phyloP scores from a whole-genome alignment of 2,888 invertebrate species.

The Diloba caeruleocephala region DNA sequence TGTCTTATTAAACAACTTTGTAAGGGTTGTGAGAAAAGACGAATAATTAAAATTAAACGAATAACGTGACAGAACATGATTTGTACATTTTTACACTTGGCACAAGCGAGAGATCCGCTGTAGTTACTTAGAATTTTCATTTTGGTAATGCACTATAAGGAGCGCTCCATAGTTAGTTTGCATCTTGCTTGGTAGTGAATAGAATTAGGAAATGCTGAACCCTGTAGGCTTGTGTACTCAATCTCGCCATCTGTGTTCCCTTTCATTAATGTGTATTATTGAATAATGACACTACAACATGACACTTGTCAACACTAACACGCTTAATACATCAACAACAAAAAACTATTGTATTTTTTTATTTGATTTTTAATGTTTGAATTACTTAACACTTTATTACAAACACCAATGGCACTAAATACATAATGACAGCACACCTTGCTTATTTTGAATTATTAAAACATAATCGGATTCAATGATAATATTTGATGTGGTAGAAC shows the following conservation, averaged over 20 bases:
- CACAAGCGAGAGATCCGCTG: conserved; percentile 78
- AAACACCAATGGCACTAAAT: conserved; percentile 81
- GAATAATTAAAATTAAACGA: conserved; percentile 37
- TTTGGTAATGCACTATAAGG: conserved; percentile 72
- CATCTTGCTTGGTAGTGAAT: conserved; percentile 81
- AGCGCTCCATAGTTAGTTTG: conserved; percentile 83
- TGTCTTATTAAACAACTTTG: conserved; percentile 67
- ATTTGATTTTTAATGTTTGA: conserved; percentile 70
- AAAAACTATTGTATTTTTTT: conserved; percentile 70
- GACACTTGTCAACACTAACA: conserved; percentile 83
- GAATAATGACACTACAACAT: conserved; percentile 81
- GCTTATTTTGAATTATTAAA: conserved; percentile 86
- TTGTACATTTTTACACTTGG: conserved; percentile 49
- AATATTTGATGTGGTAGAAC: conserved; percentile 85
- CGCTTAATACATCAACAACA: conserved; percentile 75
- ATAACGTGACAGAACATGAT: conserved; percentile 42
- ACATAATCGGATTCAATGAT: conserved; percentile 70
- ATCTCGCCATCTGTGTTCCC: conserved; percentile 83
- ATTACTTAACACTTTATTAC: conserved; percentile 74
- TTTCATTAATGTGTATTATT: conserved; percentile 78
- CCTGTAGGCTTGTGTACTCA: conserved; percentile 86
- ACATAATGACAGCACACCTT: conserved; percentile 87
- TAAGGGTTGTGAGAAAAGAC: conserved; percentile 63
- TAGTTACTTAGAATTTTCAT: conserved; percentile 62
- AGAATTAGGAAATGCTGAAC: conserved; percentile 76